Evolutionary conservation across 2,797 vertebrate genomes (phyloP).

Genomic region (Tenualosa thibaudeaui): DNA sequence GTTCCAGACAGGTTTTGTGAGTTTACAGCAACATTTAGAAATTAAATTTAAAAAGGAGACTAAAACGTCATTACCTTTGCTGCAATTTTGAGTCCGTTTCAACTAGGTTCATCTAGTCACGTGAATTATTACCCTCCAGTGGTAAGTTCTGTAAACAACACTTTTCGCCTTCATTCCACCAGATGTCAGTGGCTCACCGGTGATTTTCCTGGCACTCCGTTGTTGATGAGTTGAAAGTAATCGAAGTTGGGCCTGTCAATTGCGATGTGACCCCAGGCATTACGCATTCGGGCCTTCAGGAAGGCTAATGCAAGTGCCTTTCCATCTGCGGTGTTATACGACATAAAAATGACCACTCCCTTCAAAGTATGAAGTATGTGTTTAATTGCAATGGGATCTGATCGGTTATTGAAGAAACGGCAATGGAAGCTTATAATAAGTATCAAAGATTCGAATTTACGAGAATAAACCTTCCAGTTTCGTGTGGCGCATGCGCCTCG

Average conservation of each 20-base stretch:
- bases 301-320: no score
- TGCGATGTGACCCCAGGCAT: no score
- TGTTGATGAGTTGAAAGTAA: not conserved
- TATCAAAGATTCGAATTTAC: no score
- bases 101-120: not conserved
- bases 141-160: not conserved
- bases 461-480: no score
- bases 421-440: no score
- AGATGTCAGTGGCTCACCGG: constrained; percentile 55
- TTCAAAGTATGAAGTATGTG: no score
- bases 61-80: not conserved
- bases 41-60: not conserved
- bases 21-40: not conserved
- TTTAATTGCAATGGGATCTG: no score
- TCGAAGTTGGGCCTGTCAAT: not conserved
- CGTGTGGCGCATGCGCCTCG: no score
- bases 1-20: not conserved
- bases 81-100: not conserved
- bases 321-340: no score
- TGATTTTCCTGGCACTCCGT: not conserved
- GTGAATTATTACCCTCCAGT: not conserved
- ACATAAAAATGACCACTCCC: no score
- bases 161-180: constrained; percentile 45
- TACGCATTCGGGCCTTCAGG: no score
- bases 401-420: no score